phyloP scores from a whole-genome alignment of 1,140 invertebrate genomes.

The Himalopsyche phryganea region DNA sequence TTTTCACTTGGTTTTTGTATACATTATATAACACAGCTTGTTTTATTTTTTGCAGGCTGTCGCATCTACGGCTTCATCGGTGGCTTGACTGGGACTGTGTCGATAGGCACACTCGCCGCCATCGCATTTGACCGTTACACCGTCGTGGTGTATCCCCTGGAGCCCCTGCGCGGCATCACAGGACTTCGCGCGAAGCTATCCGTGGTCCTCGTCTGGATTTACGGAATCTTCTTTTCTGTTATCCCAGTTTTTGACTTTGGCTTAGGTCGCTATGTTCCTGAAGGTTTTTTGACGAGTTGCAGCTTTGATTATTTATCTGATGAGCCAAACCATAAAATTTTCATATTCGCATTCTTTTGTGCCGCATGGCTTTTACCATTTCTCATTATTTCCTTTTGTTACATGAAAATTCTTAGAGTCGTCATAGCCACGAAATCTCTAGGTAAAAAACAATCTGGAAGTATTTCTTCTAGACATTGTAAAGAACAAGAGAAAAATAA shows the following conservation, averaged over 20 bases:
- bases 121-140: slow-evolving; percentile 70
- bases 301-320: slow-evolving; percentile 75
- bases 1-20: no score
- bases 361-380: slow-evolving; percentile 68
- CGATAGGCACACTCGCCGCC: slow-evolving; percentile 66
- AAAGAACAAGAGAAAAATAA: slow-evolving; percentile 63
- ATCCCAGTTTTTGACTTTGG: slow-evolving; percentile 67
- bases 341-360: slow-evolving; percentile 65
- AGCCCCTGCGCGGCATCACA: slow-evolving; percentile 58
- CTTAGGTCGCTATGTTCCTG: slow-evolving; percentile 69
- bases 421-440: slow-evolving; percentile 55
- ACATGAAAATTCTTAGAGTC: slow-evolving; percentile 63
- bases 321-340: slow-evolving; percentile 52
- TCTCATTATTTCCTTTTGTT: slow-evolving; percentile 66
- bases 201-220: slow-evolving; percentile 67
- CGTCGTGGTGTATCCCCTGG: slow-evolving; percentile 69
- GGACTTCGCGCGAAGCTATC: slow-evolving; percentile 59
- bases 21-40: no score
- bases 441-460: slow-evolving; percentile 33
- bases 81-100: slow-evolving; percentile 66
- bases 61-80: slow-evolving; percentile 69
- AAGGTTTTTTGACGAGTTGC: slow-evolving; percentile 75
- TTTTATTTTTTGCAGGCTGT: slow-evolving; percentile 56
- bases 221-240: slow-evolving; percentile 62
- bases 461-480: slow-evolving; percentile 52